These are phyloP conservation scores for Halocynthia roretzi DNA, from an alignment of 23 tunicate genomes.

Conservation along the genomic window DNA sequence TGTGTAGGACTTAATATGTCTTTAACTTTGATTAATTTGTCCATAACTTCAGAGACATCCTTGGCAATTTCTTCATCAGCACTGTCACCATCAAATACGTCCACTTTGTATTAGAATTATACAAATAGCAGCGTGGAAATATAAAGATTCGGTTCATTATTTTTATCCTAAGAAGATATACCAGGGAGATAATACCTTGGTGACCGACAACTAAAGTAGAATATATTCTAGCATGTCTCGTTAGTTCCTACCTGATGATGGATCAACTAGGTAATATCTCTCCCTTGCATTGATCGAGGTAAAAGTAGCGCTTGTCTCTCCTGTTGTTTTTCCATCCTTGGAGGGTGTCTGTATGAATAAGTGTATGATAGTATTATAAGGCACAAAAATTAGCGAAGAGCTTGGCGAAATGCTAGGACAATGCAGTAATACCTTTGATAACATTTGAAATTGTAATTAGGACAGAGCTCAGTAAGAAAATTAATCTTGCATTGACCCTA, in stretches of 20 bases:
- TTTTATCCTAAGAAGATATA: background rate
- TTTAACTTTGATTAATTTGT: slow-evolving; percentile 52
- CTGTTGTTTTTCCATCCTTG: no score
- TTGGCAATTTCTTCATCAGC: slow-evolving; percentile 67
- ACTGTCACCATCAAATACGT: slow-evolving; percentile 16
- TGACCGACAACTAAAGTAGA: background rate
- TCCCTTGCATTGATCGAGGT: slow-evolving; percentile 31
- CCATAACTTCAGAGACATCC: slow-evolving; percentile 75
- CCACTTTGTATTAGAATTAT: background rate
- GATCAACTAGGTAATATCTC: slow-evolving; percentile 80
- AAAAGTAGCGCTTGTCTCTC: no score
- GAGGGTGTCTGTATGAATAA: no score
- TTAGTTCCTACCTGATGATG: slow-evolving; percentile 41
- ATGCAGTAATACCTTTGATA: no score
- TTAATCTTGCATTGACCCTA: background rate
- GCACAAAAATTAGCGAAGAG: no score
- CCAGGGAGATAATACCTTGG: background rate
- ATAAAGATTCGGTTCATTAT: background rate
- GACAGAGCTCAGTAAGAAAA: no score
- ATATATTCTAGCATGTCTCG: background rate
- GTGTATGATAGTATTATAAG: no score
- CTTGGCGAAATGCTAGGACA: no score
- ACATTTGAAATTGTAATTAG: no score
- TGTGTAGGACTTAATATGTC: slow-evolving; percentile 37
- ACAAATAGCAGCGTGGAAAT: slow-evolving; percentile 36